phyloP scores from a whole-genome alignment of 2,797 vertebrate species.

The Artibeus lituratus region DNA sequence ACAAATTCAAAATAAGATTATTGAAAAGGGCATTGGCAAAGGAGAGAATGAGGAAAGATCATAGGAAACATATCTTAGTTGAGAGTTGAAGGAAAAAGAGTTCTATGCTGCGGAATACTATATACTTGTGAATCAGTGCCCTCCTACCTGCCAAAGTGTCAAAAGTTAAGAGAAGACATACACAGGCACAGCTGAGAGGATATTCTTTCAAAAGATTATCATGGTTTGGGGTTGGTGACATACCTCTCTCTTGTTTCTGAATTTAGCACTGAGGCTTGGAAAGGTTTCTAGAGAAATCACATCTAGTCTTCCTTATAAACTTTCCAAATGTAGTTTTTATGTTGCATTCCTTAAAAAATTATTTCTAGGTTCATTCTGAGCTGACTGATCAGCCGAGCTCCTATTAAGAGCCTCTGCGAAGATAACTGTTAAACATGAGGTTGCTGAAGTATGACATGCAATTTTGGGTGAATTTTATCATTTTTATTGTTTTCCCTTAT shows the following conservation, averaged over 20 bases:
- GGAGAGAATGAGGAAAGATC: background rate
- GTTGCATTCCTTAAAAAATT: background rate
- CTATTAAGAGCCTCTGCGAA: background rate
- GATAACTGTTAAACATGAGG: constrained; percentile 31
- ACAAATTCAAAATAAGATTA: background rate
- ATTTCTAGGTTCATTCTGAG: constrained; percentile 31
- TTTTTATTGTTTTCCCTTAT: background rate
- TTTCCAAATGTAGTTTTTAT: constrained; percentile 19
- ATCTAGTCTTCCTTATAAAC: background rate
- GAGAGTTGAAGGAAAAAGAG: background rate
- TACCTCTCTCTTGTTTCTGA: background rate
- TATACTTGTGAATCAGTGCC: background rate
- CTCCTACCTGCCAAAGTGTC: background rate
- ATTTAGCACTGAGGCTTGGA: background rate
- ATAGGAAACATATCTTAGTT: constrained; percentile 12
- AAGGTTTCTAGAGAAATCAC: background rate
- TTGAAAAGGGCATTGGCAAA: background rate
- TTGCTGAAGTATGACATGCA: background rate
- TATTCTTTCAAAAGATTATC: constrained; percentile 30
- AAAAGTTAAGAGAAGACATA: background rate
- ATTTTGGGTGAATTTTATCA: background rate
- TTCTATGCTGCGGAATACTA: background rate
- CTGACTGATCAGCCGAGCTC: background rate
- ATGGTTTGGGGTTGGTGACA: background rate
- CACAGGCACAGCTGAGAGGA: background rate